A percentile compares a stretch with the other conserved stretches of the same genome.
phyloP scores from a whole-genome alignment of 2,113 vertebrate genomes.

The Turdus rufiventris region DNA sequence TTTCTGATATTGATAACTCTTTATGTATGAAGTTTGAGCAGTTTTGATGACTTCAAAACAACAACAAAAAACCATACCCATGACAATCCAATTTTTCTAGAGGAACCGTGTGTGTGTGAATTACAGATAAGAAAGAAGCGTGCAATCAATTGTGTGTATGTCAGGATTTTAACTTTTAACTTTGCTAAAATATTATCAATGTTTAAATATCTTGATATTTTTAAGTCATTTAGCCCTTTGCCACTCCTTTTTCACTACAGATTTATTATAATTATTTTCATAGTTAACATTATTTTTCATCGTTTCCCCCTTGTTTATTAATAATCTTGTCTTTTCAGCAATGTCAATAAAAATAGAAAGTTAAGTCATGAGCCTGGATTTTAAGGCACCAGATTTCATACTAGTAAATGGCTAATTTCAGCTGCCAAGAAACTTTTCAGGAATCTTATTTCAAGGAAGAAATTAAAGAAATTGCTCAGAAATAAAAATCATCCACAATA shows the following conservation, averaged over 20 bases:
- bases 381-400: neutral
- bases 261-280: neutral
- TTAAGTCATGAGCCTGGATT: neutral
- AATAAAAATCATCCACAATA: neutral
- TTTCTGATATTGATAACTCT: neutral
- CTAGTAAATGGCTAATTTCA: neutral
- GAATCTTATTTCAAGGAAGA: neutral
- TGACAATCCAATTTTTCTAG: neutral
- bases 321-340: neutral
- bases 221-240: neutral
- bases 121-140: neutral
- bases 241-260: neutral
- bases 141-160: neutral
- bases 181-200: neutral
- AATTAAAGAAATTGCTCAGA: neutral
- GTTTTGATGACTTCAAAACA: neutral
- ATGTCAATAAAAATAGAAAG: neutral
- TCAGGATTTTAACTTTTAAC: neutral
- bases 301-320: neutral
- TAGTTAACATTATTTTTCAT: neutral
- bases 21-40: neutral
- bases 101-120: neutral
- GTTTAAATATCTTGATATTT: neutral
- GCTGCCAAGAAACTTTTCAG: neutral
- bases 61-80: neutral